phyloP scores from a whole-genome alignment of 2,797 vertebrate species.

The Enteromius anoplus region DNA sequence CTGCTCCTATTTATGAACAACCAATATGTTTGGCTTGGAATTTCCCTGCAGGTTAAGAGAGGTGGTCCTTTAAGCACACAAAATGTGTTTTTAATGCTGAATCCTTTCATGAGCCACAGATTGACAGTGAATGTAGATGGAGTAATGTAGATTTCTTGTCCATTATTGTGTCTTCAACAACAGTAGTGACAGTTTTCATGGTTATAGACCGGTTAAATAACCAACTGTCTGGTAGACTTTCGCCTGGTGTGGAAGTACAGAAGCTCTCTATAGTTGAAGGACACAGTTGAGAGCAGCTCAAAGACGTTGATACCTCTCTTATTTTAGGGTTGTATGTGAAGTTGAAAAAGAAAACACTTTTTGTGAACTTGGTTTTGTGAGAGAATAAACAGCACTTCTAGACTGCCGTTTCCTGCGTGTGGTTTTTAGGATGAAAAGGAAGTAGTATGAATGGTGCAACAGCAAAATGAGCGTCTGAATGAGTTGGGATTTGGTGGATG shows the following conservation, averaged over 20 bases:
- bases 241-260: slow-evolving; percentile 33
- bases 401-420: slow-evolving; percentile 61
- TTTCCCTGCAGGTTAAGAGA: slow-evolving; percentile 5
- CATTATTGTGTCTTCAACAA: not conserved
- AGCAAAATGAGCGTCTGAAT: slow-evolving; percentile 53
- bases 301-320: slow-evolving; percentile 52
- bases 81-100: not conserved
- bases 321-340: slow-evolving; percentile 54
- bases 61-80: slow-evolving; percentile 5
- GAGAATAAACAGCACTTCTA: slow-evolving; percentile 65
- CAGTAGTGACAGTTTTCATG: slow-evolving; percentile 31
- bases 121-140: slow-evolving; percentile 51
- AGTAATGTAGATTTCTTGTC: slow-evolving; percentile 25
- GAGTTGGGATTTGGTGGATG: slow-evolving; percentile 58
- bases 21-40: slow-evolving; percentile 2
- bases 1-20: slow-evolving; percentile 13
- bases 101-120: not conserved
- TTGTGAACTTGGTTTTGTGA: slow-evolving; percentile 62
- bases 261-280: slow-evolving; percentile 53
- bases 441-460: slow-evolving; percentile 53
- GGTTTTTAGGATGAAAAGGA: slow-evolving; percentile 64
- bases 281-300: slow-evolving; percentile 50
- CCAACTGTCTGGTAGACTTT: slow-evolving; percentile 34
- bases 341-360: slow-evolving; percentile 59
- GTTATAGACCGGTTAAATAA: slow-evolving; percentile 52